Evolutionary conservation across 2,797 vertebrate species (phyloP).

Genomic region (Micromesistius poutassou): DNA sequence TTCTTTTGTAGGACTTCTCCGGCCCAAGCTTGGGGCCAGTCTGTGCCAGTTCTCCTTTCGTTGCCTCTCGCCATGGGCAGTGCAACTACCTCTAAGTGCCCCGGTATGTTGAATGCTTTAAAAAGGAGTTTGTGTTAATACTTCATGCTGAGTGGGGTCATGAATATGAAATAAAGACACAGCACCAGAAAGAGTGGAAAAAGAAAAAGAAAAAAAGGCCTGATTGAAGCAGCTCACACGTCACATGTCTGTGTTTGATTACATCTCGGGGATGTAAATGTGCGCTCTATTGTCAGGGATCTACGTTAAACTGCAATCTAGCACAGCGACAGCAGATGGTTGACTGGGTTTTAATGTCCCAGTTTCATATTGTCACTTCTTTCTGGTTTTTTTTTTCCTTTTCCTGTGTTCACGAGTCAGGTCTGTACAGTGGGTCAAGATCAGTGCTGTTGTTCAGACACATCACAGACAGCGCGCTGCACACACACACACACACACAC

Average conservation of each 20-base stretch:
- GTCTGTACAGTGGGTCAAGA: slow-evolving; percentile 32
- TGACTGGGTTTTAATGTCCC: not conserved
- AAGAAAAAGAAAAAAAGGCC: not conserved
- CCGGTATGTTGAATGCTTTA: slow-evolving; percentile 42
- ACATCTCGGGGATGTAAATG: too few relatives aligned
- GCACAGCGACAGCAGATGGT: slow-evolving; percentile 18
- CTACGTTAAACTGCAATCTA: slow-evolving; percentile 1
- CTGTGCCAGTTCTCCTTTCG: slow-evolving; percentile 41
- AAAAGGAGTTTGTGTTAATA: slow-evolving; percentile 55
- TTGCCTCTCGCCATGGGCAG: slow-evolving; percentile 41
- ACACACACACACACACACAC: slow-evolving; percentile 11
- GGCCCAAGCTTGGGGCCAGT: slow-evolving; percentile 41
- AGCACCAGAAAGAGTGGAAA: not conserved
- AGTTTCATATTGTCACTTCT: too few relatives aligned
- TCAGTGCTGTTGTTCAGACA: slow-evolving; percentile 35
- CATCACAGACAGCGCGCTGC: slow-evolving; percentile 33
- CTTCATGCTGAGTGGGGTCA: slow-evolving; percentile 46
- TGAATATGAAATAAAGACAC: slow-evolving; percentile 53
- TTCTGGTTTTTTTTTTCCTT: not conserved
- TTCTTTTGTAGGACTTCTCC: slow-evolving; percentile 23
- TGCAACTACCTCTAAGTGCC: slow-evolving; percentile 53
- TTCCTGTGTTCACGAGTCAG: slow-evolving; percentile 6
- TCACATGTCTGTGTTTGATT: not conserved
- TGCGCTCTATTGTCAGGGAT: not conserved
- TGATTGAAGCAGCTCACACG: not conserved